A percentile compares a stretch with the other conserved stretches of the same genome.
Conservation (phyloP, 2,113 vertebrate genomes). For the Onychostoma macrolepis region DNA sequence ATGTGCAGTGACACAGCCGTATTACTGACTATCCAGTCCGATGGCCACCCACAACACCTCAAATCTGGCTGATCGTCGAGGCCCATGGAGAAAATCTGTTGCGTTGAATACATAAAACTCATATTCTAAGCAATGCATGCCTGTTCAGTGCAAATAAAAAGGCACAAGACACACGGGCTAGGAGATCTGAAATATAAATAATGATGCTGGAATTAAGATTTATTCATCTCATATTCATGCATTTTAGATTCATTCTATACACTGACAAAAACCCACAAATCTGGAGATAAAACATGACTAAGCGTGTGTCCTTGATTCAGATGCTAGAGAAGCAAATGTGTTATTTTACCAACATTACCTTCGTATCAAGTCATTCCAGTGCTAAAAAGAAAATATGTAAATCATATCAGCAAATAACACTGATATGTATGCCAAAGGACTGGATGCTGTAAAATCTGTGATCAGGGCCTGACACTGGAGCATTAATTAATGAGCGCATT, state of each 20-base stretch:
- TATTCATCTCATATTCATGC: neutral
- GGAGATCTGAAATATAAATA: constrained; percentile 5
- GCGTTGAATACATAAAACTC: neutral
- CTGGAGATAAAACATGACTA: neutral
- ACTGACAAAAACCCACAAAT: neutral
- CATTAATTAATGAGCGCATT: constrained; percentile 41
- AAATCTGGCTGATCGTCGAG: neutral
- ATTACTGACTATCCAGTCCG: neutral
- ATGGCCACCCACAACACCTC: constrained; percentile 10
- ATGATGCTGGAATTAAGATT: neutral
- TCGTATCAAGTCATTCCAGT: neutral
- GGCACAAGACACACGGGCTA: neutral
- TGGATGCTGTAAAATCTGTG: constrained; percentile 17
- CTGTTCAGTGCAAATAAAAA: neutral
- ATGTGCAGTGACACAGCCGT: neutral
- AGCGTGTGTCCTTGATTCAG: neutral
- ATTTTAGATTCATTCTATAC: neutral
- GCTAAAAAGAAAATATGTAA: constrained; percentile 11
- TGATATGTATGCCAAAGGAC: neutral
- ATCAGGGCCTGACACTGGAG: constrained; percentile 14
- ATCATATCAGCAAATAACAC: constrained; percentile 7
- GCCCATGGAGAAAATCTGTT: neutral
- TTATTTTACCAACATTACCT: neutral
- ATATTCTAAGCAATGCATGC: neutral
- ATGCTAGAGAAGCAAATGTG: neutral